Percentiles rank a stretch among this genome's conserved stretches.
These are phyloP conservation scores for Dinoponera quadriceps DNA, from an alignment of 1,140 invertebrate species.

Conservation along the genomic window DNA sequence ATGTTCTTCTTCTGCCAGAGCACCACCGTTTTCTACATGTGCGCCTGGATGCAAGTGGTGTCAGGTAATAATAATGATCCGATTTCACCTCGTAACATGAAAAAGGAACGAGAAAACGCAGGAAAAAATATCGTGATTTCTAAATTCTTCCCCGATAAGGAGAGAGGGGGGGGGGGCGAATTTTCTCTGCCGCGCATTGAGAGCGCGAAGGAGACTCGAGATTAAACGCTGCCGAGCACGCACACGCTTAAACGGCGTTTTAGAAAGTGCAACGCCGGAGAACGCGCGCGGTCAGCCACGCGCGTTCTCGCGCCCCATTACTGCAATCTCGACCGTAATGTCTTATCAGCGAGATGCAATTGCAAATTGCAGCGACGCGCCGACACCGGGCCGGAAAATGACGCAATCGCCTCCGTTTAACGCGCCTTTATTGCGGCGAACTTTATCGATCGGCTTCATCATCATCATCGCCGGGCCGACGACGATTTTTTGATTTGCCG, in stretches of 20 bases:
- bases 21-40: constrained; percentile 97
- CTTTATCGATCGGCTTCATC: constrained; percentile 32
- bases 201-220: background rate
- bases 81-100: background rate
- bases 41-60: constrained; percentile 96
- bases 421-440: constrained; percentile 19
- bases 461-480: background rate
- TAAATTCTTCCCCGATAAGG: background rate
- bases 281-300: too few species aligned
- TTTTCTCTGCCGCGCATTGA: background rate
- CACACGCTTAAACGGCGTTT: background rate
- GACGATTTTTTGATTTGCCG: too few species aligned
- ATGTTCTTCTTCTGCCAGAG: constrained; percentile 97
- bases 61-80: constrained; percentile 90
- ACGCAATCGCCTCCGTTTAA: constrained; percentile 63
- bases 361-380: constrained; percentile 67
- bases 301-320: constrained; percentile 42
- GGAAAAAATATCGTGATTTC: background rate
- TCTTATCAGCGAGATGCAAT: constrained; percentile 61
- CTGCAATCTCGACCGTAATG: constrained; percentile 60
- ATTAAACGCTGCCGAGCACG: background rate
- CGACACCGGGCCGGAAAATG: constrained; percentile 53
- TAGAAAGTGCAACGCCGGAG: constrained; percentile 36
- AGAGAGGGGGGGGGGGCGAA: too few species aligned
- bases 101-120: background rate